Evolutionary conservation across 35 echinoderm and acorn worm genomes (phyloP).

Genomic region (Lytechinus variegatus): DNA sequence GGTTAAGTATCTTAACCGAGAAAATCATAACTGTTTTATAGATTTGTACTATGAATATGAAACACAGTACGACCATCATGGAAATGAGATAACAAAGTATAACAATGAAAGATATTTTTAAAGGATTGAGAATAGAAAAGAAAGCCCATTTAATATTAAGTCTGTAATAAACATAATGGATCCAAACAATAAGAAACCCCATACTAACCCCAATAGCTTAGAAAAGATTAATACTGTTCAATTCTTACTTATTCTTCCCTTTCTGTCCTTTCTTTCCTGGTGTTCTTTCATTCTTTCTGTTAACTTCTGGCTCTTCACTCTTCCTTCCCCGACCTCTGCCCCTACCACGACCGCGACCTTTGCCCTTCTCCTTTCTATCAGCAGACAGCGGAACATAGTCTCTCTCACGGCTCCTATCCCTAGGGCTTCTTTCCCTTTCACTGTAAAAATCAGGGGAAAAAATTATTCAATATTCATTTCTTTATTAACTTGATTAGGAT

Average conservation of each 20-base stretch:
- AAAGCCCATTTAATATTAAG: too few species aligned
- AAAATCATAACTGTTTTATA: too few species aligned
- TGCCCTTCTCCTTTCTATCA: conserved; percentile 58
- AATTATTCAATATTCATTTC: background rate
- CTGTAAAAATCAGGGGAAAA: background rate
- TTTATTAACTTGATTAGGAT: too few species aligned
- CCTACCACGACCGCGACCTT: conserved; percentile 70
- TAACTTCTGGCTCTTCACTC: conserved; percentile 50
- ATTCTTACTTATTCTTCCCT: conserved; percentile 71
- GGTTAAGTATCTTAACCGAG: too few species aligned
- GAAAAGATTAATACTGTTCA: background rate
- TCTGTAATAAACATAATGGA: too few species aligned
- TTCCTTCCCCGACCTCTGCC: conserved; percentile 71
- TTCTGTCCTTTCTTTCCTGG: conserved; percentile 76
- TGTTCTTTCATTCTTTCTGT: conserved; percentile 32
- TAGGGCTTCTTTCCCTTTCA: background rate
- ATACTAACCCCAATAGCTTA: too few species aligned
- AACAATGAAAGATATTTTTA: too few species aligned
- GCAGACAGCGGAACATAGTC: conserved; percentile 45
- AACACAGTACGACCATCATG: too few species aligned
- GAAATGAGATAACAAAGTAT: too few species aligned
- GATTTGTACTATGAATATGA: too few species aligned
- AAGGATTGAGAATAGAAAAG: too few species aligned
- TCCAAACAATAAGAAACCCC: too few species aligned
- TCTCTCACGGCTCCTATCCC: background rate